A percentile compares a stretch with the other conserved stretches of the same genome.
phyloP scores from a whole-genome alignment of 2,797 vertebrate genomes.

The Propithecus perrieri region DNA sequence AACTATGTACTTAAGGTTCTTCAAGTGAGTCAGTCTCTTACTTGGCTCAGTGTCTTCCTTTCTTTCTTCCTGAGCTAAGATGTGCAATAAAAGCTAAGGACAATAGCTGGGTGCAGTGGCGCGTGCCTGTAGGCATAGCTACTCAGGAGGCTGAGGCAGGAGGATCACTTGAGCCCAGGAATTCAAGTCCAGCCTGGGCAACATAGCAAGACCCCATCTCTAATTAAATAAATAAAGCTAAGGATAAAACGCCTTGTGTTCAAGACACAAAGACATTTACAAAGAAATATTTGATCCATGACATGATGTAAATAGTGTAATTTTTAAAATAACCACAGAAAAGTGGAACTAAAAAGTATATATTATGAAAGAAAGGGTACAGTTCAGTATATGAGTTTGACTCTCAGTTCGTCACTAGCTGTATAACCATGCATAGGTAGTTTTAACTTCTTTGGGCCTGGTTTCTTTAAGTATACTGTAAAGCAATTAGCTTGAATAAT shows the following conservation, averaged over 20 bases:
- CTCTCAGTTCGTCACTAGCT: neutral
- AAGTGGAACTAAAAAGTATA: neutral
- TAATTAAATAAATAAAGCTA: neutral
- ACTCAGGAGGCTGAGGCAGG: neutral
- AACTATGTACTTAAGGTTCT: too few relatives aligned
- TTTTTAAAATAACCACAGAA: conserved; percentile 20
- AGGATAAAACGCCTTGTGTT: conserved; percentile 18
- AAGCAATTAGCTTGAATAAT: neutral
- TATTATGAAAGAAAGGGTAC: neutral
- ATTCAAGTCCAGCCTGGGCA: neutral
- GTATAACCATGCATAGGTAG: neutral
- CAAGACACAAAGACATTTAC: conserved; percentile 30
- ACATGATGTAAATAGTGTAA: neutral
- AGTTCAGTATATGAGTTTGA: neutral
- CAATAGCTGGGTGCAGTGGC: neutral
- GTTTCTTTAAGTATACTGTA: neutral
- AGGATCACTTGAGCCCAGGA: neutral
- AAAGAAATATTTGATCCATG: neutral
- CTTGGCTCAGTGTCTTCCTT: too few relatives aligned
- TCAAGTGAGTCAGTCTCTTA: too few relatives aligned
- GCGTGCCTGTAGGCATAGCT: neutral
- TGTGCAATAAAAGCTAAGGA: neutral
- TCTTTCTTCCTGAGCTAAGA: neutral
- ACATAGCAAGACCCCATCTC: neutral
- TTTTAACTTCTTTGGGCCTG: neutral